Evolutionary conservation across 2,888 invertebrate species (phyloP).

Genomic region (Endomychus coccineus): DNA sequence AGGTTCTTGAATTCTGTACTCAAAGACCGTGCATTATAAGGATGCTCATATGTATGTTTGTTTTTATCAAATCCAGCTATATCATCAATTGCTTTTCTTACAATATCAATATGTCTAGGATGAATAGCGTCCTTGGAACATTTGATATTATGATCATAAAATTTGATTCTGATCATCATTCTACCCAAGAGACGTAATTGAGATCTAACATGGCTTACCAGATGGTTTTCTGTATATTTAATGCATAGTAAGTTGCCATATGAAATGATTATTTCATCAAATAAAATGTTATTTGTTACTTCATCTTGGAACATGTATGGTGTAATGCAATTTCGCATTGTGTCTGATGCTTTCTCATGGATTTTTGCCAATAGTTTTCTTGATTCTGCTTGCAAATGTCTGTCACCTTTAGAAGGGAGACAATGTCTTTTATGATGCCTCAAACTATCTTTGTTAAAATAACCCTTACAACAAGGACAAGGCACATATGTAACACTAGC

Average conservation of each 20-base stretch:
- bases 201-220: neutral
- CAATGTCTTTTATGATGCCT: neutral
- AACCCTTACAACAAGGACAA: neutral
- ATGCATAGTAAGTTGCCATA: neutral
- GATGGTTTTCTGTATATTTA: neutral
- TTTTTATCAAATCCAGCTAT: neutral
- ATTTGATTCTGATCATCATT: neutral
- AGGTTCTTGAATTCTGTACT: neutral
- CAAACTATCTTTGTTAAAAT: neutral
- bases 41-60: neutral
- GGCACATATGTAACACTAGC: neutral
- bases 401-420: neutral
- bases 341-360: neutral
- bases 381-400: neutral
- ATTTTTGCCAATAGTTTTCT: neutral
- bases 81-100: neutral
- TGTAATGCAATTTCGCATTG: slow-evolving; percentile 1
- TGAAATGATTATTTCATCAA: neutral
- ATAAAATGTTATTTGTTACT: neutral
- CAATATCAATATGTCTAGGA: neutral
- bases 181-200: neutral
- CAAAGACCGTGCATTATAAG: neutral
- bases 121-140: neutral
- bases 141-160: slow-evolving; percentile 1
- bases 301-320: neutral